phyloP scores from a whole-genome alignment of 1,140 invertebrate species.

The Grapholita molesta region DNA sequence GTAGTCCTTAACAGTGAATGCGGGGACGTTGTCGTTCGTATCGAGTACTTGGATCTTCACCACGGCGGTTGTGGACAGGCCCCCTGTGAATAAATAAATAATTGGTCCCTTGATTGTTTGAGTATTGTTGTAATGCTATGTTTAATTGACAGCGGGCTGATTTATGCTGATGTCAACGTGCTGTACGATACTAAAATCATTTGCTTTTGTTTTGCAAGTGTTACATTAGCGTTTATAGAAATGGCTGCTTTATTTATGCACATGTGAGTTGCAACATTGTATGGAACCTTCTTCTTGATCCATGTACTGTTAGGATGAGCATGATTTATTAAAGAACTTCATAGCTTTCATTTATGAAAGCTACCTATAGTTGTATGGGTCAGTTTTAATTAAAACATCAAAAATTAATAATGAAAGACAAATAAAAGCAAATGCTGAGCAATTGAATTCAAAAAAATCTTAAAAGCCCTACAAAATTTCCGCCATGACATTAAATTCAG shows the following conservation, averaged over 20 bases:
- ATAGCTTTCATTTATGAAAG: too few species aligned
- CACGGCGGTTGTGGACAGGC: slow-evolving; percentile 94
- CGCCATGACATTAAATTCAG: slow-evolving; percentile 1
- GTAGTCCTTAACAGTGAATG: slow-evolving; percentile 91
- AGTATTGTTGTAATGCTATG: slow-evolving; percentile 74
- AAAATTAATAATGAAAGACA: not conserved
- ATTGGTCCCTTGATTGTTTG: slow-evolving; percentile 71
- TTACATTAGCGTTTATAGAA: not conserved
- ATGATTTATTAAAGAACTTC: too few species aligned
- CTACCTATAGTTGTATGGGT: not conserved
- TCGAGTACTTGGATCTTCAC: slow-evolving; percentile 94
- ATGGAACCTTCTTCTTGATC: not conserved
- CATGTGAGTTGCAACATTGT: not conserved
- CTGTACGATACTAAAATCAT: slow-evolving; percentile 1
- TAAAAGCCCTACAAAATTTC: not conserved
- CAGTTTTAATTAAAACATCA: too few species aligned
- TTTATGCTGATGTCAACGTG: slow-evolving; percentile 65
- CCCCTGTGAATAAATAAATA: slow-evolving; percentile 85
- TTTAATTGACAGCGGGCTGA: slow-evolving; percentile 73
- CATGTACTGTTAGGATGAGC: not conserved
- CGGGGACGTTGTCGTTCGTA: slow-evolving; percentile 95
- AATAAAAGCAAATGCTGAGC: not conserved
- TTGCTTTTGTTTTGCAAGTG: slow-evolving; percentile 12
- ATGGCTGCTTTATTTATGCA: not conserved
- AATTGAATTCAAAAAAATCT: not conserved